These are phyloP conservation scores for Ellobius talpinus DNA, from an alignment of 2,113 vertebrate species.

Conservation along the genomic window DNA sequence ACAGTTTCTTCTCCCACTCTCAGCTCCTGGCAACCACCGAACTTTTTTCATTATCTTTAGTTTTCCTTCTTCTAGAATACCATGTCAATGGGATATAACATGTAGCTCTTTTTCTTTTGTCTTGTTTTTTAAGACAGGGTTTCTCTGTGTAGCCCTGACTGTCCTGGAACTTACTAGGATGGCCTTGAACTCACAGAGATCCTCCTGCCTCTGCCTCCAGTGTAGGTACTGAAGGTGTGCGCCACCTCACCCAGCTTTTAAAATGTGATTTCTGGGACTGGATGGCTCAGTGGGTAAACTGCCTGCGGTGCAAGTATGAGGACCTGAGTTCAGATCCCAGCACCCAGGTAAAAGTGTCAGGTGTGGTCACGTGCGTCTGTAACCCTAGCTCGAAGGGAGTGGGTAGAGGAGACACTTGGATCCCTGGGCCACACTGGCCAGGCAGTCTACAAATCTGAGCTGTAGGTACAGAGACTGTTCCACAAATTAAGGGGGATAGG, in stretches of 20 bases:
- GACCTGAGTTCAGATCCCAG: background rate
- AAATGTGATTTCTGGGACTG: background rate
- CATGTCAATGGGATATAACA: background rate
- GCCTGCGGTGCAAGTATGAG: background rate
- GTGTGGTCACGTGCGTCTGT: background rate
- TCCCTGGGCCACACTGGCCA: too few relatives aligned
- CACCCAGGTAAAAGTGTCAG: background rate
- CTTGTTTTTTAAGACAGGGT: background rate
- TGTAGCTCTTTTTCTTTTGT: background rate
- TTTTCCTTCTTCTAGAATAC: background rate
- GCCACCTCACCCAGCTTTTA: background rate
- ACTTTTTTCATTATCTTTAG: background rate
- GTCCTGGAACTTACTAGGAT: background rate
- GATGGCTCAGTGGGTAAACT: too few relatives aligned
- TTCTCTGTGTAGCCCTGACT: background rate
- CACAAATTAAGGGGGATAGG: background rate
- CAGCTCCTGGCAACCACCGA: background rate
- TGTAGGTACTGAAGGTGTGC: background rate
- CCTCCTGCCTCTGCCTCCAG: background rate
- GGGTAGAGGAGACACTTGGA: background rate
- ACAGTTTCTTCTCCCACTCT: background rate
- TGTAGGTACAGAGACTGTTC: background rate
- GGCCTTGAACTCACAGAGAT: background rate
- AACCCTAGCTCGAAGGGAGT: background rate
- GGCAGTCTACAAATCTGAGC: background rate